Base-by-base conservation (phyloP, 2,113 vertebrate genomes). In the Sprattus sprattus region DNA sequence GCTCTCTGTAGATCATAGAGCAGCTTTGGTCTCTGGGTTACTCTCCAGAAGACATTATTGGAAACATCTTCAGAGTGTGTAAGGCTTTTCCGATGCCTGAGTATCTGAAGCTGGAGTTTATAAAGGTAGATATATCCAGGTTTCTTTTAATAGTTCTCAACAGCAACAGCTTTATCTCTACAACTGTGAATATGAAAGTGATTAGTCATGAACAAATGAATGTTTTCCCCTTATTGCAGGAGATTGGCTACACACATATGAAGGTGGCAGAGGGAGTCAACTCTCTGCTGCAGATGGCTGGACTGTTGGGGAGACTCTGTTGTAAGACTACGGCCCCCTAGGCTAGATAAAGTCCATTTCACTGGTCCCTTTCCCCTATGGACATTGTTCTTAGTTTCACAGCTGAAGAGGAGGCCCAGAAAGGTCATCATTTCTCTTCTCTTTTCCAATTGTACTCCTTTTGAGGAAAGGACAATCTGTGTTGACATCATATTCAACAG, bases 201-300 rank as follows among this genome's bases (percentile, higher is more conserved):
- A 64, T 57, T 11, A 11, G 20, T 22, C 16, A 15, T 32, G 25
- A 39, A 39, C 28, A 78, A 32, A 3, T 64, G 18, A 9, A 71
- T 71, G 25, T 78, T 39, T 78, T 78, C 10, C 15, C 15, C 10
- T 16, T 85, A 18, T 84, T 83, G 9, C 94, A 99, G 98, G 98
- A 99, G 88, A 99, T 99, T 0, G 98, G 98, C 1, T 99, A 97
- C 91, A 99, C 97, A 0, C 97, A 99, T 47, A 97, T 99, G 98
- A 96, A 96, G 84, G 93, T 99, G 83, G 92, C 93, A 0, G 98
- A 99, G 91, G 98, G 98, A 0, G 98, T 99, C 20, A 98, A 96
- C 94, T 99, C 98, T 0, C 95, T 99, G 1, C 91, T 99, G 83
- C 98, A 99, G 89, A 97, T 99, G 97, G 97, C 98, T 0, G 97